These are phyloP conservation scores for Agonopterix alstromeriana DNA, from an alignment of 2,888 invertebrate genomes.

Conservation along the genomic window DNA sequence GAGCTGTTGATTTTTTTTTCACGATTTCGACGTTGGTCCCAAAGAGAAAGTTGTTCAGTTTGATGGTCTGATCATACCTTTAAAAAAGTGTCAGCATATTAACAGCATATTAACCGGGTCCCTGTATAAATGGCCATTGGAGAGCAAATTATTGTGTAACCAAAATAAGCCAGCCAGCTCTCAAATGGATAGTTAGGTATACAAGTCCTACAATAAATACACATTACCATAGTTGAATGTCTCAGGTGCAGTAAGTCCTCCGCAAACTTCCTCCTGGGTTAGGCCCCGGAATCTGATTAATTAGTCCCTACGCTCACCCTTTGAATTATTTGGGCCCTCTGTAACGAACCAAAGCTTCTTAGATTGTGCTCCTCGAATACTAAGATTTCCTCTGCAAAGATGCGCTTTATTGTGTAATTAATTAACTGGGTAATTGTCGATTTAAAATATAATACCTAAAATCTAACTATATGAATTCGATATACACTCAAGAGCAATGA, in stretches of 20 bases:
- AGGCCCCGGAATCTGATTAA: conserved; percentile 49
- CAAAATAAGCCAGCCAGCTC: conserved; percentile 9
- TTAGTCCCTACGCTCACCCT: conserved; percentile 45
- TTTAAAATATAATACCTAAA: no score
- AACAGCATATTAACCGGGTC: no score
- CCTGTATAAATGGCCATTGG: no score
- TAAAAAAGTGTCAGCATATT: no score
- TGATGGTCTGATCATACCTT: no score
- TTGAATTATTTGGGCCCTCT: conserved; percentile 48
- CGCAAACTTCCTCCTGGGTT: conserved; percentile 17
- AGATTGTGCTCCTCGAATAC: conserved; percentile 13
- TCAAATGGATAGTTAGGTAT: conserved; percentile 8
- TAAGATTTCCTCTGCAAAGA: conserved; percentile 32
- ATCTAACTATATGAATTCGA: no score
- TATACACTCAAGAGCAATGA: no score
- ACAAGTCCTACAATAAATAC: conserved; percentile 19
- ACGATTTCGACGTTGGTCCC: no score
- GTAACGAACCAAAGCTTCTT: conserved; percentile 46
- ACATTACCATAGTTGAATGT: conserved; percentile 35
- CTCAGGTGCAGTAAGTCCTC: conserved; percentile 39
- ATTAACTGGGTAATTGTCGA: conserved; percentile 20
- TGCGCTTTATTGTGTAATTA: conserved; percentile 42
- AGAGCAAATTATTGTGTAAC: not conserved
- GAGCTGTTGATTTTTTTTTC: no score
- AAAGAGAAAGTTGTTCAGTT: no score